phyloP scores from a whole-genome alignment of 2,113 vertebrate genomes.

The Trachemys scripta region DNA sequence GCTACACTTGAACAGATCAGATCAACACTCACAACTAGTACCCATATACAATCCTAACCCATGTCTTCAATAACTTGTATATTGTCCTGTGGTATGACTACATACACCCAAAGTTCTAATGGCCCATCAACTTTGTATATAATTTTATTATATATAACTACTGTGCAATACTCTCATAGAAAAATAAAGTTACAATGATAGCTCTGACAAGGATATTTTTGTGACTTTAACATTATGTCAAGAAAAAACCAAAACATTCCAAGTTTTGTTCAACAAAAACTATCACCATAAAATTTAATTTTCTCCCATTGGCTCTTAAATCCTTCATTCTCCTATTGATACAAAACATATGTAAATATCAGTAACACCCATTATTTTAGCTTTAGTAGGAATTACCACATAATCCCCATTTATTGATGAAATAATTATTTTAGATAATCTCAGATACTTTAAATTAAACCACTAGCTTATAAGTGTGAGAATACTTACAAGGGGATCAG shows the following conservation, averaged over 20 bases:
- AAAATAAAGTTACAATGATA: background rate
- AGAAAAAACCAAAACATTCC: background rate
- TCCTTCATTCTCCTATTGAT: background rate
- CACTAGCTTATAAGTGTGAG: background rate
- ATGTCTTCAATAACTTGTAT: background rate
- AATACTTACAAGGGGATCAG: no score
- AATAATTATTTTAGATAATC: background rate
- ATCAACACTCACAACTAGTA: background rate
- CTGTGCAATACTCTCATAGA: background rate
- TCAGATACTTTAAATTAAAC: background rate
- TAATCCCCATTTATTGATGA: background rate
- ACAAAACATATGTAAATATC: background rate
- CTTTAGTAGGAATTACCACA: background rate
- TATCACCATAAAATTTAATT: background rate
- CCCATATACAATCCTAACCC: background rate
- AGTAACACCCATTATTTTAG: background rate
- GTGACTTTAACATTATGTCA: background rate
- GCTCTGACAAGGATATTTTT: background rate
- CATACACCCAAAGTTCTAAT: fast-evolving
- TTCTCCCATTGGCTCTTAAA: background rate
- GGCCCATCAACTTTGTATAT: background rate
- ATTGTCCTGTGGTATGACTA: background rate
- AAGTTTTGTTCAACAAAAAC: background rate
- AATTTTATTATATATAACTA: background rate
- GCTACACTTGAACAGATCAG: background rate